Evolutionary conservation across 2,888 invertebrate genomes (phyloP).

Genomic region (Cremastinae sp.): DNA sequence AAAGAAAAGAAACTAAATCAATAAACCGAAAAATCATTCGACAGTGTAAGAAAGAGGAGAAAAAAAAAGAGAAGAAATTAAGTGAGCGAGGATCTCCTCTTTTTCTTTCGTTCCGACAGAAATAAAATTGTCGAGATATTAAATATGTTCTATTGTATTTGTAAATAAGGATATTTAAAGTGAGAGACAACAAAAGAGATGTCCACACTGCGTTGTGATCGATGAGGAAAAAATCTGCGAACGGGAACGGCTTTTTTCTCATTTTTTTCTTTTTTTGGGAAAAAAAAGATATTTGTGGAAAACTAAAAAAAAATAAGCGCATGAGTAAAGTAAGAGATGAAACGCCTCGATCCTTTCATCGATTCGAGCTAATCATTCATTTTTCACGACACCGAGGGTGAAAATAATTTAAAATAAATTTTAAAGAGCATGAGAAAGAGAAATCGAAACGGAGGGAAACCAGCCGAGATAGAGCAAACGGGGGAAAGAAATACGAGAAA

Average conservation of each 20-base stretch:
- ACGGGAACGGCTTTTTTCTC: slow-evolving; percentile 10
- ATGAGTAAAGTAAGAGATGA: too few species aligned
- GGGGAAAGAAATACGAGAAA: neutral
- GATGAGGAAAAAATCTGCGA: slow-evolving; percentile 57
- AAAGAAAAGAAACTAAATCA: slow-evolving; percentile 19
- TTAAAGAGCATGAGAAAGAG: neutral
- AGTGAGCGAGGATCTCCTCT: neutral
- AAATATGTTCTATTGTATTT: slow-evolving; percentile 79
- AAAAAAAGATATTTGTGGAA: neutral
- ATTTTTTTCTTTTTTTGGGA: slow-evolving; percentile 40
- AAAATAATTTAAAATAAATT: too few species aligned
- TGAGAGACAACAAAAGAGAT: neutral
- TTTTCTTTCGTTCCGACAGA: slow-evolving; percentile 18
- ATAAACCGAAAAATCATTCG: slow-evolving; percentile 25
- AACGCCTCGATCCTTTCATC: too few species aligned
- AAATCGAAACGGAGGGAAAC: neutral
- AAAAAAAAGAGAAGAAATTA: slow-evolving; percentile 64
- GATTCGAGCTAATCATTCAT: too few species aligned
- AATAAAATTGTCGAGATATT: slow-evolving; percentile 67
- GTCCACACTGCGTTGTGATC: slow-evolving; percentile 69
- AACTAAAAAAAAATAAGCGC: neutral
- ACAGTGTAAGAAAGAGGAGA: slow-evolving; percentile 9
- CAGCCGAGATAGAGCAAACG: too few species aligned
- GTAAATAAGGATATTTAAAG: slow-evolving; percentile 79
- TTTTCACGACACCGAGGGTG: too few species aligned